These are phyloP conservation scores for Eristalinus sepulchralis DNA, from an alignment of 2,888 invertebrate genomes.

Conservation along the genomic window DNA sequence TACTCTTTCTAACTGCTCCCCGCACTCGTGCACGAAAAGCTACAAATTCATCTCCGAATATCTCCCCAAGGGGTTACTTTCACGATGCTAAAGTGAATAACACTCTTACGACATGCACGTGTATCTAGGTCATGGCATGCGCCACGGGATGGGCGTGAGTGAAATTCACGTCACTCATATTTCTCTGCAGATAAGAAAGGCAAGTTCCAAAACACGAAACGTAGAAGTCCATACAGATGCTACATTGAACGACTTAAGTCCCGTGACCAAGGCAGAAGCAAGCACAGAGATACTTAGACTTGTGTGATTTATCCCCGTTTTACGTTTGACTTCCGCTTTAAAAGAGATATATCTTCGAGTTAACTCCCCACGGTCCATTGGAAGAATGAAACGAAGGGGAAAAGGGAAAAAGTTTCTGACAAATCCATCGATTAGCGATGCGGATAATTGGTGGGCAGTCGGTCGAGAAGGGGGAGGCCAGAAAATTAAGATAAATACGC, in stretches of 20 bases:
- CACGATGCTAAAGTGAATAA: neutral
- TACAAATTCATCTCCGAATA: neutral
- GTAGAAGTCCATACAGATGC: neutral
- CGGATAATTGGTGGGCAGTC: slow-evolving; percentile 1
- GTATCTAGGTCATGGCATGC: neutral
- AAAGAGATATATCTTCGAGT: neutral
- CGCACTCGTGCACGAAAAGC: neutral
- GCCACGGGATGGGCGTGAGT: neutral
- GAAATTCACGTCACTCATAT: neutral
- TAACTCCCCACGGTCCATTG: neutral
- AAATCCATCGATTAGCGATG: slow-evolving; percentile 4
- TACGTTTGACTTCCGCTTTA: slow-evolving; percentile 2
- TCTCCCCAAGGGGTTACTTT: neutral
- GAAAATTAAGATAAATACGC: slow-evolving; percentile 12
- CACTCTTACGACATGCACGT: neutral
- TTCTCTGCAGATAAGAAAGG: neutral
- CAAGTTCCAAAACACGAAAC: neutral
- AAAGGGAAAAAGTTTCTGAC: neutral
- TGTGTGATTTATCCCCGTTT: slow-evolving; percentile 37
- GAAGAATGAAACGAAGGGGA: neutral
- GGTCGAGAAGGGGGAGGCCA: neutral
- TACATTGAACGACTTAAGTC: neutral
- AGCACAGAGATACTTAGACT: neutral
- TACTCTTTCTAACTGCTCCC: neutral
- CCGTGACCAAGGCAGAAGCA: neutral